Conservation (phyloP, 2,888 invertebrate genomes). For the Philhelius pedissequus region DNA sequence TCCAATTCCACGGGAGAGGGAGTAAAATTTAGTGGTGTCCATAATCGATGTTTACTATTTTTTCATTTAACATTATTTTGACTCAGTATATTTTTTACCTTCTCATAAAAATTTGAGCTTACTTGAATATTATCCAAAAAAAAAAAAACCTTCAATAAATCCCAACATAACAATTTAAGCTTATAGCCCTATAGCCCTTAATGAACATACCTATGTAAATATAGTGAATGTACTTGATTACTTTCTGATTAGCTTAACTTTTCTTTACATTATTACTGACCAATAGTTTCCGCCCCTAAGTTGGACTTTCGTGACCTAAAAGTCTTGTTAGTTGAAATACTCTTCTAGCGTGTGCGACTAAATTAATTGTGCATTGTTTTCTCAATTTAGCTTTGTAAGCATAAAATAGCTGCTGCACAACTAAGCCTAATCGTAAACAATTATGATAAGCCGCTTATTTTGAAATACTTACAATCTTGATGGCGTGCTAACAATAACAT, state of each 20-base stretch:
- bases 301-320: background rate
- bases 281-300: background rate
- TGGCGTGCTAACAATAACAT: constrained; percentile 18
- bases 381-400: constrained; percentile 8
- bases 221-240: background rate
- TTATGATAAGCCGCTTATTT: constrained; percentile 24
- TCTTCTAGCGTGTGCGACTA: background rate
- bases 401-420: constrained; percentile 13
- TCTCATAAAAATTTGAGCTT: too few relatives aligned
- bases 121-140: too few relatives aligned
- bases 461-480: background rate
- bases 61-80: too few relatives aligned
- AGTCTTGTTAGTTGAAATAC: background rate
- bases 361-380: constrained; percentile 27
- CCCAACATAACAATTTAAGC: background rate
- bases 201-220: background rate
- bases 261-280: background rate
- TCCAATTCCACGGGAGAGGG: too few relatives aligned
- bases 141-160: too few relatives aligned
- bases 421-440: constrained; percentile 22
- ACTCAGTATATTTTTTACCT: too few relatives aligned
- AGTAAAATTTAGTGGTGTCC: too few relatives aligned
- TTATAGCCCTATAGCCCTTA: background rate
- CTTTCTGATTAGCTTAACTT: background rate
- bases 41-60: too few relatives aligned